Base-by-base conservation (phyloP, 2,797 vertebrate species). In the Mus minutoides region DNA sequence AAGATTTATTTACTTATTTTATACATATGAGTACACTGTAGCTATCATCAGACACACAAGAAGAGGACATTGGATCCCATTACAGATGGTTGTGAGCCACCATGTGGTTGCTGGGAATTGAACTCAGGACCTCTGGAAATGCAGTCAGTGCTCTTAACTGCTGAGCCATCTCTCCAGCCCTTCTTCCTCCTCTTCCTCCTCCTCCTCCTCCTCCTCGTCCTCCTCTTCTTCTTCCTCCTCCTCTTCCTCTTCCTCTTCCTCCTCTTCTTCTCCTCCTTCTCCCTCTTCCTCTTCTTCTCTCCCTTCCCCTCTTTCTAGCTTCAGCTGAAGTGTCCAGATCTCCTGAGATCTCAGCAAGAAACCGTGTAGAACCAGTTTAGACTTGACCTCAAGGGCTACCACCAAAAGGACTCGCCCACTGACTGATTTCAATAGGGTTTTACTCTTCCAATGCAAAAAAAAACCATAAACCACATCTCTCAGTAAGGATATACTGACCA, bases 401-500 rank as follows among this genome's bases (percentile, higher is more conserved):
- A 8, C 64, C 46, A 21, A 49, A n/a, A n/a, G n/a, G n/a, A n/a
- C n/a, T n/a, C n/a, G n/a, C n/a, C 1, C 6, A 22, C 0, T 43
- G 79, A 14, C n/a, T n/a, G 26, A 94, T 67, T 64, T 71, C 34
- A 91, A 89, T 17, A 21, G 34, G 67, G 21, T 60, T 84, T 54
- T 76, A 62, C 87, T 92, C 86, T 93, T 60, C 26, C 49, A 5
- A 0, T 1, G 24, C 49, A 62, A 31, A 83, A 96, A 83, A 96
- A 85, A 90, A 60, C 19, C 78, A 62, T 69, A 17, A 19, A n/a
- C 0, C 4, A 73, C 49, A 73, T 58, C 89, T 67, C 69, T 87
- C 91, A 75, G 75, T 37, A 90, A 96, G 79, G 91, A 94, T 31
- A 88, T 0, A 94, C 62, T 77, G 73, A 34, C n/a, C n/a, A 3